Conservation (phyloP, 2,888 invertebrate species). For the Luperina nickerlii region DNA sequence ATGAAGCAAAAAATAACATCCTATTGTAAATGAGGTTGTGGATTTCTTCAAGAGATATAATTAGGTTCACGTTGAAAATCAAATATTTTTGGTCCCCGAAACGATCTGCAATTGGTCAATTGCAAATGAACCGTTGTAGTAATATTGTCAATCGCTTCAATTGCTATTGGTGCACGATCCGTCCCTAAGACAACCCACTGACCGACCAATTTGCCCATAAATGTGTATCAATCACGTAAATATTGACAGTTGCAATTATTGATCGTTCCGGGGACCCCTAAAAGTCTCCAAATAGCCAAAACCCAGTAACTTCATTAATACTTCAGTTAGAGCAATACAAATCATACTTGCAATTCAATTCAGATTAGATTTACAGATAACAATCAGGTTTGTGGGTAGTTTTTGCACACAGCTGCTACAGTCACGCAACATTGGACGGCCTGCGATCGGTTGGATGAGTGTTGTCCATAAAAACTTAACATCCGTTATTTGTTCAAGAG, state of each 20-base stretch:
- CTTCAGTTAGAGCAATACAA: slow-evolving; percentile 12
- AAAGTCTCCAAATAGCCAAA: background rate
- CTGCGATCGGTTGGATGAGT: slow-evolving; percentile 73
- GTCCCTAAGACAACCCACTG: no score
- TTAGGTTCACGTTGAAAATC: background rate
- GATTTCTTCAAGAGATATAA: background rate
- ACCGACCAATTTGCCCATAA: background rate
- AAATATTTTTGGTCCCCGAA: background rate
- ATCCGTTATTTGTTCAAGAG: slow-evolving; percentile 75
- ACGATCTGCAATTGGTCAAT: background rate
- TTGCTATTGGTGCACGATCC: background rate
- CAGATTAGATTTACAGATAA: slow-evolving; percentile 42
- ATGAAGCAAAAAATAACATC: background rate
- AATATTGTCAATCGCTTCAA: background rate
- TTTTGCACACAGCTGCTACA: slow-evolving; percentile 69
- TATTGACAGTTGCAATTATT: background rate
- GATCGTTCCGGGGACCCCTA: background rate
- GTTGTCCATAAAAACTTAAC: slow-evolving; percentile 76
- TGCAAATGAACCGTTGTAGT: background rate
- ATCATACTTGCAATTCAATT: slow-evolving; percentile 31
- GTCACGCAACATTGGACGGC: slow-evolving; percentile 79
- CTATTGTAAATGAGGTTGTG: background rate
- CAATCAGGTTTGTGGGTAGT: slow-evolving; percentile 61
- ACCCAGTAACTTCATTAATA: slow-evolving; percentile 21
- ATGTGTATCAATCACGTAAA: background rate